Base-by-base conservation (phyloP, 30 jellyfish, hydroid and myxozoan genomes). In the Aurelia aurita complex sp. Pacific region DNA sequence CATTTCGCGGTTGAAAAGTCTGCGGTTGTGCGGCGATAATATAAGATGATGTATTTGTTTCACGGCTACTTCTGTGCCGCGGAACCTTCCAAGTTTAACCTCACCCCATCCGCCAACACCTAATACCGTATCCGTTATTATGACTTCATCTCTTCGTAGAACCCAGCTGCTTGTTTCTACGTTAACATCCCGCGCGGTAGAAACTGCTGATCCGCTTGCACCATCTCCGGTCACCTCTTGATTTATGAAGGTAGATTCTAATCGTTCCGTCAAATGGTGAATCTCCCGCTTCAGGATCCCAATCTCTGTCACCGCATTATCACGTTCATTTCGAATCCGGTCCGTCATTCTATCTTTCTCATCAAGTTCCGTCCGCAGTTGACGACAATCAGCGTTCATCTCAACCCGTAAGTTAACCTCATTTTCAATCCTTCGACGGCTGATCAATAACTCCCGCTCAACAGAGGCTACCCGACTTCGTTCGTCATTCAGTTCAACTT, bases 51-150 rank as follows among this genome's bases (percentile, higher is more conserved):
- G 98, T 8, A 94, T 94, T 77, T 94, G 98, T 59, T 94, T 94
- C 10, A 94, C 97, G 8, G 98, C 98, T 4, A 94, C 98, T 16
- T 88, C 97, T 0, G 98, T 88, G 74, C 98, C 97, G 29, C 98
- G 96, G 55, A 94, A 94, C 38, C 69, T 82, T 14, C 98, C 98
- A 36, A 72, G 90, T 57, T 94, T 94, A n/a, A 94, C 98, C 67
- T 84, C 83, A 11, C 98, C 98, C 98, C 97, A 94, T 6, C 97
- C 98, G 19, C 98, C 98, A 10, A 73, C 89, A 10, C 98, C 98
- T 11, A 89, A 83, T 9, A 88, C 73, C 5, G 60, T 64, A 38
- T 88, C 96, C 12, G 85, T 90, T 4, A 88, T 5, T 6, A 50
- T 13, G 1, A 94, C 86, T 71, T 94, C 97, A 35, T 72, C 74